Conservation (phyloP, 2,797 vertebrate genomes). For the Synanceia verrucosa region DNA sequence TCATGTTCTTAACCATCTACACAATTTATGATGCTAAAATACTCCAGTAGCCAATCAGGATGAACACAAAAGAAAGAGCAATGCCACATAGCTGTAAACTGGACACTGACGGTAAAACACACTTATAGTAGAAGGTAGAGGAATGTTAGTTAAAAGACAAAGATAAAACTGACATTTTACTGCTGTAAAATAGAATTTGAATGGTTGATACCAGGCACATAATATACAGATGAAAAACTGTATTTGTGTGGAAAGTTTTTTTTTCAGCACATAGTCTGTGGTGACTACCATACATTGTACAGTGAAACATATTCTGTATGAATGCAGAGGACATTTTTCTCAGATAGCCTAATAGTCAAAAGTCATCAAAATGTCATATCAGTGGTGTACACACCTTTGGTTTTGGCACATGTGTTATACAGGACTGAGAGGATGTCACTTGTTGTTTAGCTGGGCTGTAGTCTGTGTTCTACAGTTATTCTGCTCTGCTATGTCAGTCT, state of each 20-base stretch:
- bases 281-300: no score
- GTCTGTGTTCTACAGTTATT: conserved; percentile 1
- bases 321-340: no score
- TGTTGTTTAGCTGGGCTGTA: not conserved
- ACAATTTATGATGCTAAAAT: not conserved
- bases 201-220: not conserved
- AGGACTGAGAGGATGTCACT: not conserved
- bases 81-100: not conserved
- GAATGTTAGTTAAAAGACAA: not conserved
- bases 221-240: not conserved
- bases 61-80: not conserved
- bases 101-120: not conserved
- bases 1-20: not conserved
- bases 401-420: not conserved
- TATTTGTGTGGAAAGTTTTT: no score
- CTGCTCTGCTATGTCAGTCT: not conserved
- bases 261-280: not conserved
- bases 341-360: not conserved
- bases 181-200: not conserved
- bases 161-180: not conserved
- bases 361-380: not conserved
- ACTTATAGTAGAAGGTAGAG: not conserved
- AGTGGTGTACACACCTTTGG: not conserved
- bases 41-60: not conserved
- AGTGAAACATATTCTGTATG: no score